Evolutionary conservation across 2,797 vertebrate genomes (phyloP), one percentile per base, ranked within the genome.

Genomic region (Typhlichthys subterraneus): DNA sequence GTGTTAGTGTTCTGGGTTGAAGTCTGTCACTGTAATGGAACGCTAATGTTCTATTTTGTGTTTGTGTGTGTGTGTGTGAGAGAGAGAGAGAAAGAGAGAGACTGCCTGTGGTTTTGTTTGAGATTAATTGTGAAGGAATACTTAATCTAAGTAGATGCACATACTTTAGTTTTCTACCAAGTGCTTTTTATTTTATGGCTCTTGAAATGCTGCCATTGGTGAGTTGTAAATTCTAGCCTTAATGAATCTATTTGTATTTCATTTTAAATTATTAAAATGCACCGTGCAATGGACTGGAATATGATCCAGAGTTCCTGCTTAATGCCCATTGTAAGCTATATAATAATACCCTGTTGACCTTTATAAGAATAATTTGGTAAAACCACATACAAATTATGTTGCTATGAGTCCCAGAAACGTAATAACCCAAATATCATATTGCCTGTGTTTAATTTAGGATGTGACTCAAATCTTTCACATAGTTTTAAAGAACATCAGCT

Each of bases 1-100:
- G n/a, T 46, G 38, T 12, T 0, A 13, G 53, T 59, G 33, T 62
- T 74, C 56, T 74, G 69, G 55, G 53, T 59, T 46, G 3, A 66
- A 59, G 73, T 72, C 61, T 59, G 60, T 70, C 54, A 58, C 69
- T 73, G 64, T 64, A 67, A 64, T 31, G 9, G 14, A 69, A 46
- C 33, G 23, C 4, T 63, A 14, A 4, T 54, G 67, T 55, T n/a
- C 17, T 45, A 8, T 17, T 57, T 13, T 45, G 13, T 60, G 4
- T 50, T 5, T 6, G 45, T 17, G 2, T 47, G 23, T 59, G 29
- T 55, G 5, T 33, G 53, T 33, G 19, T 29, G 52, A n/a, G n/a
- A n/a, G n/a, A n/a, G 17, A 59, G 53, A 53, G 31, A 65, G 51
- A 46, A n/a, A 17, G 10, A 69, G 50, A 31, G 46, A 59, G 13